Percentiles rank a stretch among this genome's conserved stretches.
These are phyloP conservation scores for Ryuthela nishihirai DNA, from an alignment of 2,888 invertebrate species.

Conservation along the genomic window DNA sequence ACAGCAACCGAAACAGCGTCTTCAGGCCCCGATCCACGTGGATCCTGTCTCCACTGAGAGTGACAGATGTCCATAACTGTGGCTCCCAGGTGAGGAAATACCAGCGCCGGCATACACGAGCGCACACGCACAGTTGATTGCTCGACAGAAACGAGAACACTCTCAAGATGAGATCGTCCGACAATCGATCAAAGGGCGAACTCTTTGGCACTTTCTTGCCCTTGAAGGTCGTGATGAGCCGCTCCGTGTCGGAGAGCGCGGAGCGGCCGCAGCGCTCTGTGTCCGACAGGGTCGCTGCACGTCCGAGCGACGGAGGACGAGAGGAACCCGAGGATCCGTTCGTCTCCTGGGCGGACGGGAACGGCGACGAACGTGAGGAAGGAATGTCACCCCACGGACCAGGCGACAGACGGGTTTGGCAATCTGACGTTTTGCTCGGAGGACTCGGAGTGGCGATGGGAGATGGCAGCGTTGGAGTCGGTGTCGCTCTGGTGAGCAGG, in stretches of 20 bases:
- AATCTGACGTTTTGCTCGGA: too few species aligned
- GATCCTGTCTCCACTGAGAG: conserved; percentile 59
- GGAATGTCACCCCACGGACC: not conserved
- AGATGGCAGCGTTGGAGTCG: conserved; percentile 31
- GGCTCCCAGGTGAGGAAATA: conserved; percentile 75
- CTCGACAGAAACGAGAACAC: conserved; percentile 68
- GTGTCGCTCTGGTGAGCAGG: conserved; percentile 51
- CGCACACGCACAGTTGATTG: conserved; percentile 68
- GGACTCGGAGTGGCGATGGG: not conserved
- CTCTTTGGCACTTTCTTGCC: conserved; percentile 31
- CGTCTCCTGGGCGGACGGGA: not conserved
- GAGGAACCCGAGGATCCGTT: too few species aligned
- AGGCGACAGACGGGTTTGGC: too few species aligned
- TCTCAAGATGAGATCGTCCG: conserved; percentile 65
- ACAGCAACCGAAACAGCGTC: conserved; percentile 43
- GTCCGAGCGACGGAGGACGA: too few species aligned
- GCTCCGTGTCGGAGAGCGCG: too few species aligned
- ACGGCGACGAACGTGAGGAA: not conserved
- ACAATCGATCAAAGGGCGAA: conserved; percentile 42
- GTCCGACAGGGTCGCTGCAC: too few species aligned
- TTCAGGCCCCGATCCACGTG: conserved; percentile 63
- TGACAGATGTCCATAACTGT: conserved; percentile 66
- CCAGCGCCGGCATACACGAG: conserved; percentile 70
- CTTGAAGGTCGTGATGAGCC: conserved; percentile 29
- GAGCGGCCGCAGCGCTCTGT: too few species aligned